Percentiles rank a stretch among this genome's conserved stretches.
Conservation (phyloP, 1,140 invertebrate species). For the Drosophila erecta region DNA sequence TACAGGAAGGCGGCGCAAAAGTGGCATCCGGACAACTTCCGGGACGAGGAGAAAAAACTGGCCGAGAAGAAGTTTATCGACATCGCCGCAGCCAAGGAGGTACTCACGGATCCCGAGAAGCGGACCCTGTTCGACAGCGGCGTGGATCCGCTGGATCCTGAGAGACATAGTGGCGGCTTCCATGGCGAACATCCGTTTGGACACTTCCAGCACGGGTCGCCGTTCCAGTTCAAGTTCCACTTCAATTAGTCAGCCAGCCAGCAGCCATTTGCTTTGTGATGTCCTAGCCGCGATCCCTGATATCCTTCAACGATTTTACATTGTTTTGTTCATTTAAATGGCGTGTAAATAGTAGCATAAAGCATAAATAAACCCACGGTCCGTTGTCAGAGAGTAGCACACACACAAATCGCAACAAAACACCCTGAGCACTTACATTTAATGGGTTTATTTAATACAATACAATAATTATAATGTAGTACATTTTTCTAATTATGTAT, state of each 20-base stretch:
- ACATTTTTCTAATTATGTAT: conserved; percentile 81
- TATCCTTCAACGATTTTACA: conserved; percentile 61
- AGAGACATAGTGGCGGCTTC: conserved; percentile 88
- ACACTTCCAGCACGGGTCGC: conserved; percentile 93
- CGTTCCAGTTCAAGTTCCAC: conserved; percentile 99
- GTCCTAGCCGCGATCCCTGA: conserved; percentile 20
- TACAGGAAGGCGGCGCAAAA: conserved; percentile 98
- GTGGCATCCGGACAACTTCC: conserved; percentile 99
- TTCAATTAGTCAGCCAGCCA: conserved; percentile 88
- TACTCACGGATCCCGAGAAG: conserved; percentile 94
- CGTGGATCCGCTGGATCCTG: conserved; percentile 98
- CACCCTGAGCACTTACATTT: conserved; percentile 71
- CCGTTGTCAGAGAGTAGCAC: conserved; percentile 59
- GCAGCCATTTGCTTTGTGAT: conserved; percentile 62
- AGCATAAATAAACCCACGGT: conserved; percentile 37
- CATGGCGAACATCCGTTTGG: conserved; percentile 93
- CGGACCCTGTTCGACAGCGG: conserved; percentile 96
- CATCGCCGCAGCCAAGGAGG: conserved; percentile 99
- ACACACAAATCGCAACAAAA: conserved; percentile 48
- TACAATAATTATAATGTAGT: conserved; percentile 77
- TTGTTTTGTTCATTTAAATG: conserved; percentile 60
- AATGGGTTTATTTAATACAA: conserved; percentile 78
- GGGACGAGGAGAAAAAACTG: conserved; percentile 95
- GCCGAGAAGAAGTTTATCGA: conserved; percentile 99
- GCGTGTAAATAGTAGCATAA: conserved; percentile 77